phyloP scores from a whole-genome alignment of 1,140 invertebrate genomes.

The Diabrotica undecimpunctata region DNA sequence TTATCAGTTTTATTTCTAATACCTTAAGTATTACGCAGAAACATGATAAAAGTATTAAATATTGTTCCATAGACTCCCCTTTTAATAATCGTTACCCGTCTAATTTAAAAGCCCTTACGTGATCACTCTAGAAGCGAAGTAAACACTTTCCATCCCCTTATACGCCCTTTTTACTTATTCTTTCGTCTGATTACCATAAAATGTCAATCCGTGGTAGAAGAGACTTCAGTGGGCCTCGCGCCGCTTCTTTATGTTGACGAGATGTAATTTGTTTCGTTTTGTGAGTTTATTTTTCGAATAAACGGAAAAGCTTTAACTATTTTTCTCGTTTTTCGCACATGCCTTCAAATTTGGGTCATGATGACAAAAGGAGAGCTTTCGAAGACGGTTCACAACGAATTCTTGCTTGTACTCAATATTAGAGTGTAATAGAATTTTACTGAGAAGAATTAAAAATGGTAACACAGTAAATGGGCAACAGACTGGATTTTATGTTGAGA shows the following conservation, averaged over 20 bases:
- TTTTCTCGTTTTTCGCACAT: not conserved
- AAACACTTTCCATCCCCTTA: not conserved
- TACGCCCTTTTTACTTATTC: not conserved
- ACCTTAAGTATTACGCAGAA: too few relatives aligned
- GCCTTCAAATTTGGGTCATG: not conserved
- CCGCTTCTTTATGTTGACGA: not conserved
- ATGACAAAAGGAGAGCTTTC: not conserved
- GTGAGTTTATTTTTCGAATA: not conserved
- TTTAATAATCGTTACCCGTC: too few relatives aligned
- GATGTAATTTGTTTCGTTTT: conserved; percentile 6
- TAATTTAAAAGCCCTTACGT: not conserved
- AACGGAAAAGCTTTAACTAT: not conserved
- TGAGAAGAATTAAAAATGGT: too few relatives aligned
- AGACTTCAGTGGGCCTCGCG: not conserved
- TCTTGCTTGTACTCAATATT: too few relatives aligned
- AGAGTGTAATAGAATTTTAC: too few relatives aligned
- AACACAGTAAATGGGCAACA: too few relatives aligned
- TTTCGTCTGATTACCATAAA: conserved; percentile 8
- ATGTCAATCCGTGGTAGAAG: not conserved
- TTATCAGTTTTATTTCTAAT: too few relatives aligned
- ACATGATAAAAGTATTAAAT: too few relatives aligned
- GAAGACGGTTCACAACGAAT: too few relatives aligned
- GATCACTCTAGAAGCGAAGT: not conserved
- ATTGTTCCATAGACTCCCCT: too few relatives aligned
- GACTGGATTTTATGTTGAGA: too few relatives aligned